Evolutionary conservation across 2,888 invertebrate genomes (phyloP).

Genomic region (Eilema sororculum): DNA sequence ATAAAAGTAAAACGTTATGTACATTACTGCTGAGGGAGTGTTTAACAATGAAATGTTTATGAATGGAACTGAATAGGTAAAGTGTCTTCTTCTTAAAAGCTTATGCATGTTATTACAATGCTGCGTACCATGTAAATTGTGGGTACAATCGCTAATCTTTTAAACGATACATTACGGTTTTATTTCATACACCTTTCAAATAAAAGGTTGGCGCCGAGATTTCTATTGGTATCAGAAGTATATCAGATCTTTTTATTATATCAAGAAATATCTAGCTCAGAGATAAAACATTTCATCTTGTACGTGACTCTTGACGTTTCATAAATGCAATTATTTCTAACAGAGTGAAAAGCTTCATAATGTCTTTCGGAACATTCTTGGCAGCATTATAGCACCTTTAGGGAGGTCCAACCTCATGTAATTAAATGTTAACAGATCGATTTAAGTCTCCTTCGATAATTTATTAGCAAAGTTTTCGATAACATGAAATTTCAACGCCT

Average conservation of each 20-base stretch:
- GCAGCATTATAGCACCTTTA: neutral
- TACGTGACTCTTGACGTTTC: neutral
- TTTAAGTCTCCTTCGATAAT: slow-evolving; percentile 26
- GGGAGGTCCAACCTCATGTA: slow-evolving; percentile 13
- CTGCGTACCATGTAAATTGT: neutral
- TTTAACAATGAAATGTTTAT: slow-evolving; percentile 17
- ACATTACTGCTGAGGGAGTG: slow-evolving; percentile 14
- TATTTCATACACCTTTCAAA: neutral
- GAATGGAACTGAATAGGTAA: neutral
- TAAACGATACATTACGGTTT: neutral
- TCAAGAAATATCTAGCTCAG: too few relatives aligned
- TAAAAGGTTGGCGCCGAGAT: neutral
- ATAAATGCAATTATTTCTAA: neutral
- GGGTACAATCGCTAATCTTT: neutral
- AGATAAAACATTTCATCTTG: neutral
- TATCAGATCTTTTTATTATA: too few relatives aligned
- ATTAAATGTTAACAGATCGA: slow-evolving; percentile 22
- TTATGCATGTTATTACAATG: neutral
- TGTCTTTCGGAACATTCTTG: neutral
- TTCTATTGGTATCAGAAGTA: neutral
- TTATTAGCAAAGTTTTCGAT: slow-evolving; percentile 43
- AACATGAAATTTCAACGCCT: slow-evolving; percentile 37
- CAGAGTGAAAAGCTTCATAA: neutral
- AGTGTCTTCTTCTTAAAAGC: neutral
- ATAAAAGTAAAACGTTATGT: slow-evolving; percentile 11